Base-by-base conservation (phyloP, 2,797 vertebrate species). In the Hemibagrus guttatus region DNA sequence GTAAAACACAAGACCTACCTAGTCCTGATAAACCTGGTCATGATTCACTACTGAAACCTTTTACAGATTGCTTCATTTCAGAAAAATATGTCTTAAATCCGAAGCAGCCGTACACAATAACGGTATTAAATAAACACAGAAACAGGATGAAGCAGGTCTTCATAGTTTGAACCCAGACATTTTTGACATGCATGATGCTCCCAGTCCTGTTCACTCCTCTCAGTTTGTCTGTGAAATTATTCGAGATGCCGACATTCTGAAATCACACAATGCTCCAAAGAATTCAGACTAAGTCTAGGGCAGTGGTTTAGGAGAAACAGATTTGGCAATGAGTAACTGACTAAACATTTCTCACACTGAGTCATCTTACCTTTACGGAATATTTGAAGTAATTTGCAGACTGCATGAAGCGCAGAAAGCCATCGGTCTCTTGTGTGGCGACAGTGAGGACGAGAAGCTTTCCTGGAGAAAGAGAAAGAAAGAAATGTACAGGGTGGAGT, bases 341-440 rank as follows among this genome's bases (percentile, higher is more conserved):
- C 42, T 17, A 72, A 64, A 64, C 58, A 76, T 85, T 63, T 85
- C 61, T 52, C 28, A 56, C 52, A 58, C 4, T 71, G 68, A 64
- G 52, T 76, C 46, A 49, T 49, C 90, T 84, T 96, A 99, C 98
- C 97, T 99, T 98, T 63, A 99, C 96, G 93, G 95, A 97, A 92
- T 99, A 99, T 93, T 98, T 98, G 94, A 99, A 99, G 90, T 97
- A 96, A 79, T 95, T 95, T 91, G 97, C 97, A 85, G 98, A 97
- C 92, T 95, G 95, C 96, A 98, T 97, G 92, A 99, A 99, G 90
- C 98, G 97, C 74, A 92, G 95, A 92, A 97, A 99, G 89, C 98
- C 98, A 89, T 99, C 98, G 0, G 95, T 98, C 95, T 98, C 96
- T 91, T 96, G 94, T 13, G 98, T 99, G 88, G 98, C 97, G 82